A percentile compares a stretch with the other conserved stretches of the same genome.
Conservation (phyloP, 1,140 invertebrate genomes). For the Anastatus disparis region DNA sequence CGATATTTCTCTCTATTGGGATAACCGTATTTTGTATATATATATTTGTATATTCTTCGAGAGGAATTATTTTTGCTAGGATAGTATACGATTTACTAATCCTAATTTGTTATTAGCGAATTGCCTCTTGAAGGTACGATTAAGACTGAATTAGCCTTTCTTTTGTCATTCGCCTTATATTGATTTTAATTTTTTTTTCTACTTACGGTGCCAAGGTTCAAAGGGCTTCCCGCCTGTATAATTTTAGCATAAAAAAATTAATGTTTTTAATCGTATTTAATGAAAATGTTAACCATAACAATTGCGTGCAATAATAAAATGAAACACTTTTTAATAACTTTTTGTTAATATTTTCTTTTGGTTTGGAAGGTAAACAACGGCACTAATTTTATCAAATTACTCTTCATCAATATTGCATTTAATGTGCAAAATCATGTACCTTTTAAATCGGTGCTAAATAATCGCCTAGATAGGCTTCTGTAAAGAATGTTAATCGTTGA, state of each 20-base stretch:
- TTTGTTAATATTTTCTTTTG: neutral
- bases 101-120: conserved; percentile 31
- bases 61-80: conserved; percentile 26
- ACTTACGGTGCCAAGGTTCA: neutral
- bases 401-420: conserved; percentile 17
- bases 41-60: conserved; percentile 19
- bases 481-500: conserved; percentile 33
- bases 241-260: no score
- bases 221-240: neutral
- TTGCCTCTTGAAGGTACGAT: conserved; percentile 22
- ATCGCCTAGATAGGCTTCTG: no score
- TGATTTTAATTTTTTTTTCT: conserved; percentile 1
- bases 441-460: conserved; percentile 30
- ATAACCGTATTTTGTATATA: conserved; percentile 38
- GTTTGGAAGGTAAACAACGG: neutral
- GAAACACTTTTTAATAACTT: neutral
- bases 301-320: conserved; percentile 19
- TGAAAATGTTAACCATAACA: no score
- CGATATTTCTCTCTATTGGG: conserved; percentile 30
- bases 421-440: conserved; percentile 23
- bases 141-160: conserved; percentile 39
- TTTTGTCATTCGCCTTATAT: conserved; percentile 13
- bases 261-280: no score
- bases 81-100: neutral
- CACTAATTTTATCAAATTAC: neutral